phyloP scores from a whole-genome alignment of 2,797 vertebrate species.

The Adelosebastes latens region DNA sequence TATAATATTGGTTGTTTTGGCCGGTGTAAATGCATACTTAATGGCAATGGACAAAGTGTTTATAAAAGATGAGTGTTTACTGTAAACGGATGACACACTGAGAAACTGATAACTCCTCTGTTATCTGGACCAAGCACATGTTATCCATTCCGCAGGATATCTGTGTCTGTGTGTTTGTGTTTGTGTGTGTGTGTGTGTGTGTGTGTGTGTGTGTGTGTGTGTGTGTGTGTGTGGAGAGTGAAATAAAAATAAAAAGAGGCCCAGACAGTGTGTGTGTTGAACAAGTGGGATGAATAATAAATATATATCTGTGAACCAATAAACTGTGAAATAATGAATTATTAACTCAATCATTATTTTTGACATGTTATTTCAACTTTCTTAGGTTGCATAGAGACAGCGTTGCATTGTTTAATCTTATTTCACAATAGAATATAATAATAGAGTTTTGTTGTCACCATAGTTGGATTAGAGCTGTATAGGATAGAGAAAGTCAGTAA shows the following conservation, averaged over 20 bases:
- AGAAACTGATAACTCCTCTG: constrained; percentile 54
- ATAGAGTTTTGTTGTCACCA: neutral
- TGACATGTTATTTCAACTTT: neutral
- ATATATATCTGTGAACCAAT: neutral
- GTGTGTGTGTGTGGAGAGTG: neutral
- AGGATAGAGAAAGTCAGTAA: neutral
- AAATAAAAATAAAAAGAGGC: neutral
- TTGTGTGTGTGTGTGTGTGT: fast-evolving
- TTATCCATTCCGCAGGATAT: constrained; percentile 41
- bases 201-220: neutral
- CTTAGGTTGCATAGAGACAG: neutral
- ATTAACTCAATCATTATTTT: neutral
- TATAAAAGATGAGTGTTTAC: constrained; percentile 41
- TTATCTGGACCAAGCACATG: constrained; percentile 66
- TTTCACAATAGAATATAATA: no score
- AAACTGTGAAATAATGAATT: neutral
- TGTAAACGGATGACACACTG: constrained; percentile 40
- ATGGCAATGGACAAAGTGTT: constrained; percentile 36
- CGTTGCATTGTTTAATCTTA: neutral
- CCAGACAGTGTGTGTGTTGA: neutral
- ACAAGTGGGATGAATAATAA: neutral
- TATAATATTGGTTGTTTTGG: neutral
- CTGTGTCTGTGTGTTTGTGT: neutral
- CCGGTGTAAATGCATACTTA: constrained; percentile 7
- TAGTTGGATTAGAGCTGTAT: neutral